phyloP scores from a whole-genome alignment of 2,888 invertebrate species.

The Drosophila atripex region DNA sequence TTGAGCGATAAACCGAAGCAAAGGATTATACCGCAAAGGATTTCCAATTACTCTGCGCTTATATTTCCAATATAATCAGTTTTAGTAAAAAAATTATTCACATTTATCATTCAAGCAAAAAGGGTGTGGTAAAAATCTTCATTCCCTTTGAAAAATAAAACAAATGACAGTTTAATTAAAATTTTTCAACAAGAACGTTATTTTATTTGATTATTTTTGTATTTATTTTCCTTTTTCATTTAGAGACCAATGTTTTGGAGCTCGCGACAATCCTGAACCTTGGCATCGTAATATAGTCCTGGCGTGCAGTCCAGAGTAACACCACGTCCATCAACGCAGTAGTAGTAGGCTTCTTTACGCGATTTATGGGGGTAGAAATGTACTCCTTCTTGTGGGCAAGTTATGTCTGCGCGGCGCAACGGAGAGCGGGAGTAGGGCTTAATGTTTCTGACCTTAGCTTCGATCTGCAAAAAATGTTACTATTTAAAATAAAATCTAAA shows the following conservation, averaged over 20 bases:
- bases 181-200: too few species aligned
- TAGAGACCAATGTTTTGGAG: slow-evolving; percentile 55
- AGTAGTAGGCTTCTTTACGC: slow-evolving; percentile 72
- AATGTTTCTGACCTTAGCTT: slow-evolving; percentile 66
- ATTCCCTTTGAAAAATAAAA: too few species aligned
- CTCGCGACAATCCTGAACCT: slow-evolving; percentile 72
- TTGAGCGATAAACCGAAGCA: too few species aligned
- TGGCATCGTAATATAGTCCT: slow-evolving; percentile 75
- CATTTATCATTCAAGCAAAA: too few species aligned
- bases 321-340: slow-evolving; percentile 80
- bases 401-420: slow-evolving; percentile 76
- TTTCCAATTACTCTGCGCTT: too few species aligned
- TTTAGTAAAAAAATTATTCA: too few species aligned
- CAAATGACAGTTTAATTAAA: too few species aligned
- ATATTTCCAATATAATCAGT: too few species aligned
- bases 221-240: slow-evolving; percentile 2
- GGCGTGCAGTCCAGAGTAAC: slow-evolving; percentile 80
- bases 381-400: slow-evolving; percentile 74
- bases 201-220: not conserved
- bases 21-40: too few species aligned
- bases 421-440: slow-evolving; percentile 74
- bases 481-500: not conserved
- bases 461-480: slow-evolving; percentile 47
- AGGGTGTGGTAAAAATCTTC: too few species aligned
- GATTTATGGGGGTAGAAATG: slow-evolving; percentile 70